Evolutionary conservation across 2,888 invertebrate species (phyloP).

Genomic region (Branchipolynoe longqiensis): DNA sequence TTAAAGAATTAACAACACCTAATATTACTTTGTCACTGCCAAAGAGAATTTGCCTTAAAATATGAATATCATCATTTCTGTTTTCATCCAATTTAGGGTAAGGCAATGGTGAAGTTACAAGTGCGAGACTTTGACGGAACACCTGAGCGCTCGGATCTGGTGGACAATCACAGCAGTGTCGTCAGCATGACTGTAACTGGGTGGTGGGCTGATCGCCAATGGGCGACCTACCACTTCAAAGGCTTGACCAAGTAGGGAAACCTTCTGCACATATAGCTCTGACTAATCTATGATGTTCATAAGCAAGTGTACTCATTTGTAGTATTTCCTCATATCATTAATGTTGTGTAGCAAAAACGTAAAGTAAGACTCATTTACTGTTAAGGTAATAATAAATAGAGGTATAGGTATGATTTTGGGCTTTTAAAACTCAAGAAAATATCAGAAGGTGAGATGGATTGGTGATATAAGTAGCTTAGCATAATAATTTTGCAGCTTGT

Average conservation of each 20-base stretch:
- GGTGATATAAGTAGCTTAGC: too few species aligned
- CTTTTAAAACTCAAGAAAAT: too few species aligned
- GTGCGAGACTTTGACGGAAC: slow-evolving; percentile 42
- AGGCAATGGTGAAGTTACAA: slow-evolving; percentile 8
- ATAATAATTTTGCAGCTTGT: too few species aligned
- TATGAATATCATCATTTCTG: not conserved
- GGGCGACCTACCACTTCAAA: not conserved
- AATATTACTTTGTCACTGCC: not conserved
- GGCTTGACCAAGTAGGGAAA: slow-evolving; percentile 13
- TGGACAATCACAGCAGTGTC: not conserved
- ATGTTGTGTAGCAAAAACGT: not conserved
- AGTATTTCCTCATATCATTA: not conserved
- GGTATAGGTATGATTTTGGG: too few species aligned
- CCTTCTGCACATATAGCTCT: not conserved
- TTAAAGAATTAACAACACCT: not conserved
- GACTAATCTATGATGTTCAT: too few species aligned
- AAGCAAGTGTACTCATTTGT: too few species aligned
- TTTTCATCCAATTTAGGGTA: not conserved
- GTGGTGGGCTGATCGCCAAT: not conserved
- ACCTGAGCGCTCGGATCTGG: slow-evolving; percentile 19
- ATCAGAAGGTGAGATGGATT: too few species aligned
- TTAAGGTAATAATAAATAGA: too few species aligned
- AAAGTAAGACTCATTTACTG: too few species aligned
- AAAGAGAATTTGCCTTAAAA: not conserved
- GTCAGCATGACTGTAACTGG: not conserved